Percentiles rank a stretch among this genome's conserved stretches.
Conservation (phyloP, 1,140 invertebrate species). For the Lerema accius region DNA sequence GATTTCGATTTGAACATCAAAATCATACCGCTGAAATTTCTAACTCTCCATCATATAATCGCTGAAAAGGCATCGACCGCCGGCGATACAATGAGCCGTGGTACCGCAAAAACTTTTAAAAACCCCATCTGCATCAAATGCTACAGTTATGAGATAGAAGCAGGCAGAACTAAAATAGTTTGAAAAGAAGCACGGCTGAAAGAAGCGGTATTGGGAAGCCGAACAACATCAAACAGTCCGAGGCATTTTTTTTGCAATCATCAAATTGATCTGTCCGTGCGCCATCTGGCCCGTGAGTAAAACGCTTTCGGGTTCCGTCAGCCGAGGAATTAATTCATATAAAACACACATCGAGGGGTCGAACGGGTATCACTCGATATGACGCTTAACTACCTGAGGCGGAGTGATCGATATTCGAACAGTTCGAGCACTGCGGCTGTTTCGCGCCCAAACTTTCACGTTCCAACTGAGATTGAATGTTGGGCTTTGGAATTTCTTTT, state of each 20-base stretch:
- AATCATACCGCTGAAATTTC: not conserved
- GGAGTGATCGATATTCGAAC: conserved; percentile 32
- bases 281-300: conserved; percentile 76
- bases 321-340: conserved; percentile 80
- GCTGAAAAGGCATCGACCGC: not conserved
- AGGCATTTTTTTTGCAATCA: conserved; percentile 72
- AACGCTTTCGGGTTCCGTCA: conserved; percentile 65
- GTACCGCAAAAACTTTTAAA: conserved; percentile 6
- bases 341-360: conserved; percentile 72
- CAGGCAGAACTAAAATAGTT: conserved; percentile 42
- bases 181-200: conserved; percentile 36
- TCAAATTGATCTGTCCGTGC: conserved; percentile 79
- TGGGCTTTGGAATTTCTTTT: conserved; percentile 22
- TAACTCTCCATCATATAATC: not conserved
- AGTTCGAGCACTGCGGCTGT: conserved; percentile 32
- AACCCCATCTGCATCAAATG: conserved; percentile 23
- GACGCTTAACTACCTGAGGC: conserved; percentile 35
- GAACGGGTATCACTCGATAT: conserved; percentile 58
- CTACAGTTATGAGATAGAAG: conserved; percentile 21
- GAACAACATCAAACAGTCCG: conserved; percentile 69
- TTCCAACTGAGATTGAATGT: conserved; percentile 32
- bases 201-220: conserved; percentile 34
- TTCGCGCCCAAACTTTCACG: conserved; percentile 33
- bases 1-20: not conserved
- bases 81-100: not conserved